Percentiles rank a stretch among this genome's conserved stretches.
Evolutionary conservation across 2,888 invertebrate species (phyloP).

Genomic region (Choristoneura rosaceana): DNA sequence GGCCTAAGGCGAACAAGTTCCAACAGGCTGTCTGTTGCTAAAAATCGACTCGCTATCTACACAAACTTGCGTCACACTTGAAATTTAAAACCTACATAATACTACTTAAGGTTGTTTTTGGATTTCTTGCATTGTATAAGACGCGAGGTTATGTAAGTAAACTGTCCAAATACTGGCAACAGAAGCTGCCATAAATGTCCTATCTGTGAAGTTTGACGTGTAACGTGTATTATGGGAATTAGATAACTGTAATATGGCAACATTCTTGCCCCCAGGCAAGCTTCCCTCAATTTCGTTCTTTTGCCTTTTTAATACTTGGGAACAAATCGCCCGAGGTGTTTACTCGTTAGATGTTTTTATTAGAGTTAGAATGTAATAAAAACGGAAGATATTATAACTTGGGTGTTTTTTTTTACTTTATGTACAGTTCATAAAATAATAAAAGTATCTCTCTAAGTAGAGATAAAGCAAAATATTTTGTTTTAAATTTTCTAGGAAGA

Average conservation of each 20-base stretch:
- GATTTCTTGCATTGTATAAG: background rate
- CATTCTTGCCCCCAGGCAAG: slow-evolving; percentile 47
- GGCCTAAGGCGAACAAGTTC: slow-evolving; percentile 28
- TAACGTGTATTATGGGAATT: slow-evolving; percentile 78
- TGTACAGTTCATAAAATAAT: background rate
- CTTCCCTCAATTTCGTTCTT: slow-evolving; percentile 48
- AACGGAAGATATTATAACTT: background rate
- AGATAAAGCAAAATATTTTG: too few species aligned
- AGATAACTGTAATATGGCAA: slow-evolving; percentile 72
- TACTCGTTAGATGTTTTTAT: slow-evolving; percentile 50
- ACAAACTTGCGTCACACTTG: background rate
- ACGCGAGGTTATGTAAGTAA: slow-evolving; percentile 46
- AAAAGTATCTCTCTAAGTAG: too few species aligned
- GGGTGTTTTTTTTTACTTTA: background rate
- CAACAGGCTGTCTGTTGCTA: slow-evolving; percentile 15
- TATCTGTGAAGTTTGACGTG: slow-evolving; percentile 80
- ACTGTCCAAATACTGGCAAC: slow-evolving; percentile 56
- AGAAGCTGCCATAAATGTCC: slow-evolving; percentile 60
- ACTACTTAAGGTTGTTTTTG: background rate
- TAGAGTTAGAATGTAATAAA: slow-evolving; percentile 25
- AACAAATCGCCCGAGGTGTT: slow-evolving; percentile 52
- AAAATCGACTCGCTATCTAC: slow-evolving; percentile 8
- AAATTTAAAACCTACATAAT: background rate
- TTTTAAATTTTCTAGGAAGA: too few species aligned
- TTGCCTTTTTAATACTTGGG: slow-evolving; percentile 55